Evolutionary conservation across 2,113 vertebrate genomes (phyloP), one percentile per base, ranked within the genome.

Genomic region (Thunnus maccoyii): DNA sequence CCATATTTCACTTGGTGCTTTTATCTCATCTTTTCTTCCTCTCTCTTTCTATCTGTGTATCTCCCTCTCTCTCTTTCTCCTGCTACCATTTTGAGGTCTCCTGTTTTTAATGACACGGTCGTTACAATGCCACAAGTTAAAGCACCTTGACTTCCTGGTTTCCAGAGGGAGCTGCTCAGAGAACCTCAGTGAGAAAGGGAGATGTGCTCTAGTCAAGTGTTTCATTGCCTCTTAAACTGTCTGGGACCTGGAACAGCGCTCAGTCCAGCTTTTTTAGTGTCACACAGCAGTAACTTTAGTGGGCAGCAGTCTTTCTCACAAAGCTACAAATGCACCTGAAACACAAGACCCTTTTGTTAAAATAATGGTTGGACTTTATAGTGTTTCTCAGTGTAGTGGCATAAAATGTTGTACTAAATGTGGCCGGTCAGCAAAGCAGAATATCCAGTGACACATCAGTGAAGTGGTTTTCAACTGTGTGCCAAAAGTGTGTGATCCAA

Each of bases 151-250:
- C 90, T 89, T 86, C 70, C 83, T 84, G 20, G 32, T 78, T 87
- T 82, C 63, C 76, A 74, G 82, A 57, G 70, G 76, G 55, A 81
- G 72, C 41, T 56, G 65, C 47, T 69, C 61, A 17, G n/a, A 55
- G 44, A 64, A 65, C n/a, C 69, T 86, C 14, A 4, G 41, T 48
- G 76, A 71, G 60, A 72, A 84, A 74, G 50, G 75, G 73, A 85
- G 80, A 86, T 87, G 83, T 72, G 76, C 64, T 79, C 17, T 52
- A 76, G 80, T 89, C 64, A 71, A 87, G 82, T 87, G 77, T 91
- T 91, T 91, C 85, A 89, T 84, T 79, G 78, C 86, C 86, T 88
- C 76, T 81, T 89, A 89, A 91, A 90, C 61, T 80, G 78, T 87
- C 76, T 84, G 75, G 66, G 83, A 65, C 25, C 7, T 76, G 17